Conservation (phyloP, 2,888 invertebrate genomes). For the Brassicogethes aeneus region DNA sequence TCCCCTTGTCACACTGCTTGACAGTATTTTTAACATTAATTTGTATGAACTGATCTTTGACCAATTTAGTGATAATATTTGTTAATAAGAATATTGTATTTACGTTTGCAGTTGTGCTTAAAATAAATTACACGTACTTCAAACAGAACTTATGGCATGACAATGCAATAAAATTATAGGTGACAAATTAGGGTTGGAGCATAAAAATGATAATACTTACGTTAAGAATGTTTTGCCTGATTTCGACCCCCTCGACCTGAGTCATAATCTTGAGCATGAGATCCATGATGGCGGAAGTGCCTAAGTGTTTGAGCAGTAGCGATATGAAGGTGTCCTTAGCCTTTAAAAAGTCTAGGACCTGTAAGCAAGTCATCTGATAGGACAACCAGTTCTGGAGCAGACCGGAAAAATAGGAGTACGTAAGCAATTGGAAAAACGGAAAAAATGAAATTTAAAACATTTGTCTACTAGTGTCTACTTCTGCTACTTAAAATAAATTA, state of each 20-base stretch:
- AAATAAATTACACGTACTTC: too few species aligned
- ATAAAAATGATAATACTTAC: slow-evolving; percentile 51
- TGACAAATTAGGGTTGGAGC: too few species aligned
- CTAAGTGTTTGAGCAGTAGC: slow-evolving; percentile 79
- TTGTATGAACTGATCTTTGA: too few species aligned
- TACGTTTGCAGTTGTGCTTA: too few species aligned
- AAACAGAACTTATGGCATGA: too few species aligned
- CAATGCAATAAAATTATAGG: too few species aligned
- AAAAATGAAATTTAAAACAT: slow-evolving; percentile 16
- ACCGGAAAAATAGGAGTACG: slow-evolving; percentile 19
- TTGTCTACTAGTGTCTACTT: too few species aligned
- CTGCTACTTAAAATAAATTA: too few species aligned
- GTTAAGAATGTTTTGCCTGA: slow-evolving; percentile 60
- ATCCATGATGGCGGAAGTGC: slow-evolving; percentile 93
- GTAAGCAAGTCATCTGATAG: slow-evolving; percentile 84
- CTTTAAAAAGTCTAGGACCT: slow-evolving; percentile 88
- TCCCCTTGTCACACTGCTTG: too few species aligned
- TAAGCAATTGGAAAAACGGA: slow-evolving; percentile 18
- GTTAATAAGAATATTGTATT: too few species aligned
- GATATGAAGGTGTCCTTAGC: slow-evolving; percentile 79
- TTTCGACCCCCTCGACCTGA: slow-evolving; percentile 67
- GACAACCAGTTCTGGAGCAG: slow-evolving; percentile 75
- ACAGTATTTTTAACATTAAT: too few species aligned
- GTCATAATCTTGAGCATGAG: slow-evolving; percentile 78
- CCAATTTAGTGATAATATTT: too few species aligned